phyloP scores from a whole-genome alignment of 2,797 vertebrate genomes.

The Melanotaenia parkinsoni region DNA sequence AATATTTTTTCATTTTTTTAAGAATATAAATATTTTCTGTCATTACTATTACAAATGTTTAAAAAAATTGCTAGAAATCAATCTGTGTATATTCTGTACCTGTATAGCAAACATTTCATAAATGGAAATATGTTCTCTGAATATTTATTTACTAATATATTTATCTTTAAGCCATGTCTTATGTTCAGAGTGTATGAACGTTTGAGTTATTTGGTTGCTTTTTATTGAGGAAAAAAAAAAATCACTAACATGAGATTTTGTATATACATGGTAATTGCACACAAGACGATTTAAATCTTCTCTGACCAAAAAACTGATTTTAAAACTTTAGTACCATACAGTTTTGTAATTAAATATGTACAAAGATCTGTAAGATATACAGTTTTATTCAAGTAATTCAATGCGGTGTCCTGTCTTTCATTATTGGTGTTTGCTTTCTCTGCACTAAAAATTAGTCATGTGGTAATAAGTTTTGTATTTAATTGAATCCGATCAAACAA shows the following conservation, averaged over 20 bases:
- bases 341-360: slow-evolving; percentile 99
- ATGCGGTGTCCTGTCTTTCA: slow-evolving; percentile 45
- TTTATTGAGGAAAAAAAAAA: slow-evolving; percentile 78
- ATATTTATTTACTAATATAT: slow-evolving; percentile 99
- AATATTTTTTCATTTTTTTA: slow-evolving; percentile 86
- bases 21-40: slow-evolving; percentile 91
- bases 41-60: slow-evolving; percentile 90
- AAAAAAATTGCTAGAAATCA: slow-evolving; percentile 86
- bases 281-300: slow-evolving; percentile 94
- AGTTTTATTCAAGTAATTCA: slow-evolving; percentile 92
- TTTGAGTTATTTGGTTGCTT: slow-evolving; percentile 87
- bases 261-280: slow-evolving; percentile 99
- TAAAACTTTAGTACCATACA: slow-evolving; percentile 93
- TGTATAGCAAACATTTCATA: slow-evolving; percentile 99
- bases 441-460: too few species aligned
- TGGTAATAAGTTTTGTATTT: too few species aligned
- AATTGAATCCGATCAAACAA: neutral
- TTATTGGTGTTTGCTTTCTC: neutral
- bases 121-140: slow-evolving; percentile 99
- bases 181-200: slow-evolving; percentile 94
- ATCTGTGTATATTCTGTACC: slow-evolving; percentile 97
- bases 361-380: slow-evolving; percentile 98
- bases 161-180: slow-evolving; percentile 99
- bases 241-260: slow-evolving; percentile 97
- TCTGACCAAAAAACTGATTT: slow-evolving; percentile 98